Evolutionary conservation across 2,797 vertebrate genomes (phyloP), one percentile per base, ranked within the genome.

Genomic region (Ibycter americanus): DNA sequence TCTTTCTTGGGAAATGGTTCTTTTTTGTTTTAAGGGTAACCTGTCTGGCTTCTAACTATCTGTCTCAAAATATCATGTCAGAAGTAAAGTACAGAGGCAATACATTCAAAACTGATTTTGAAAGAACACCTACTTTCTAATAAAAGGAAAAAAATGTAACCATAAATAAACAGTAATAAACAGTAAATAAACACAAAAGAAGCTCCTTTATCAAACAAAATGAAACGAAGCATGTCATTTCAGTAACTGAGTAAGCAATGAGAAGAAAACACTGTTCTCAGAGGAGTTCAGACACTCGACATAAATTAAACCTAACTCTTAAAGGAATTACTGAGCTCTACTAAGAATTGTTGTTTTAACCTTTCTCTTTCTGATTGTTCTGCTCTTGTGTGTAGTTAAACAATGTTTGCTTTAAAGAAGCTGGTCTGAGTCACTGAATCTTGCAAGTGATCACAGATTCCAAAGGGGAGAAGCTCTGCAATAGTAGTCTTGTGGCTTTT

Each of bases 341-440:
- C 32, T 73, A 87, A 87, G 55, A 86, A 87, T 16, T 79, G 25
- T 46, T 94, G 32, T 58, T 93, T 91, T 84, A 94, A 82, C 44
- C 51, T 88, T 97, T 95, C 34, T 73, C 18, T 72, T 86, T 63
- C 70, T 88, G n/a, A 91, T 68, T 91, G 10, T 11, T 94, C 40
- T 84, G 34, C 17, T 87, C n/a, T 76, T 32, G 12, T 59, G n/a
- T 2, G 8, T 44, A 68, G 73, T 55, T 81, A 83, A 91, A 65
- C 17, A 73, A 40, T 66, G 83, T 71, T 91, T 96, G 14, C 42
- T 78, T 87, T 72, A 47, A 92, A 83, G 8, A 73, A 67, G 26
- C 11, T 55, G 7, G 2, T 62, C 31, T 79, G 51, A 91, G 40
- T 76, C 42, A 65, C 23, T 72, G 34, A 21, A 49, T 59, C 42